Percentiles rank a stretch among this genome's conserved stretches.
Evolutionary conservation across 2,113 vertebrate genomes (phyloP).

Genomic region (Tragelaphus imberbis): DNA sequence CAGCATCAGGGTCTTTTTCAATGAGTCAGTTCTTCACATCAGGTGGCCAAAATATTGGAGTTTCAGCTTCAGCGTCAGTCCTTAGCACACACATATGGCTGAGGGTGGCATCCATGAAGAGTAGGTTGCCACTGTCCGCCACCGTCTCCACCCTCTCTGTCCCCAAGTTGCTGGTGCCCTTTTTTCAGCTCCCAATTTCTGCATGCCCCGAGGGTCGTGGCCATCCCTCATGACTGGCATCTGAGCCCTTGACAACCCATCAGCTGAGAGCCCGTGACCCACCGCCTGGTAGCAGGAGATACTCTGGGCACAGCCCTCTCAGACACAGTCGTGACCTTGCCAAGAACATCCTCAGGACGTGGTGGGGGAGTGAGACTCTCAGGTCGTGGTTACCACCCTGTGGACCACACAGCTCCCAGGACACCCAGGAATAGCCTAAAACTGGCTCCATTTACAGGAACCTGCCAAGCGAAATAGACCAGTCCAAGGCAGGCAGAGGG

Average conservation of each 20-base stretch:
- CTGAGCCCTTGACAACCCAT: neutral
- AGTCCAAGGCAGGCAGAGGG: neutral
- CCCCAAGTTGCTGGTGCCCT: neutral
- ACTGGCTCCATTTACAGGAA: neutral
- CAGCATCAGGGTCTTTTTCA: neutral
- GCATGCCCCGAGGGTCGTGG: neutral
- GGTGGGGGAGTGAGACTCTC: neutral
- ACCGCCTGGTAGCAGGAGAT: neutral
- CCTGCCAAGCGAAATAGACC: rapidly evolving
- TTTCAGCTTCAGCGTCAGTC: neutral
- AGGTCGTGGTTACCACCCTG: neutral
- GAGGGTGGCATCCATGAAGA: neutral
- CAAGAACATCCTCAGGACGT: neutral
- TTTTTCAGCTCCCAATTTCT: neutral
- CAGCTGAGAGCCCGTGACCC: slow-evolving; percentile 9
- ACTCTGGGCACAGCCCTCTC: neutral
- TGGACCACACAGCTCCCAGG: neutral
- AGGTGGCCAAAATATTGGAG: neutral
- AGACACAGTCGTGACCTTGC: neutral
- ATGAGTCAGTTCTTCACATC: neutral
- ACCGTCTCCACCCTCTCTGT: neutral
- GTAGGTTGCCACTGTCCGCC: neutral
- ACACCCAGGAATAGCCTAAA: neutral
- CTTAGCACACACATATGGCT: neutral
- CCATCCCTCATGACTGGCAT: neutral